phyloP scores from a whole-genome alignment of 2,888 invertebrate species.

The Aproaerema taeniolella region DNA sequence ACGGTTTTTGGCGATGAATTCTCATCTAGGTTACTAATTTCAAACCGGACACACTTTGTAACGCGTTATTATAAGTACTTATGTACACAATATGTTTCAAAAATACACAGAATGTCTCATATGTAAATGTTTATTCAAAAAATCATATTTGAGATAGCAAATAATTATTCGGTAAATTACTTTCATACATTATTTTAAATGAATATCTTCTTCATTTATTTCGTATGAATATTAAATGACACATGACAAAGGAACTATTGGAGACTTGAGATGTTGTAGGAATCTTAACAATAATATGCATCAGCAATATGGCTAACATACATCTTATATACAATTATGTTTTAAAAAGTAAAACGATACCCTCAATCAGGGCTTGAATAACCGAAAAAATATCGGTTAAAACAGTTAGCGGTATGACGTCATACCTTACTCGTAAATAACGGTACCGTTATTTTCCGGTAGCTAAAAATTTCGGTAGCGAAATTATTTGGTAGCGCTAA shows the following conservation, averaged over 20 bases:
- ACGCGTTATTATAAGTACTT: no score
- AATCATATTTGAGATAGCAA: constrained; percentile 75
- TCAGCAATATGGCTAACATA: constrained; percentile 62
- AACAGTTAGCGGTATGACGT: no score
- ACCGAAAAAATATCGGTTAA: no score
- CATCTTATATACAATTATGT: constrained; percentile 27
- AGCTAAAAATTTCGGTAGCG: no score
- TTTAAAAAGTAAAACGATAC: not conserved
- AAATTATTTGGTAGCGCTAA: no score
- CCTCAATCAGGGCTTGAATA: no score
- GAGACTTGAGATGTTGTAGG: constrained; percentile 67
- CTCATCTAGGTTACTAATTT: no score
- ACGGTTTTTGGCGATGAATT: no score
- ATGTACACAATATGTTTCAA: no score
- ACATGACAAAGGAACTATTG: constrained; percentile 77
- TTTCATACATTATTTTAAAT: constrained; percentile 61
- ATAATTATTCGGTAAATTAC: constrained; percentile 69
- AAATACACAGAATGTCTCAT: constrained; percentile 31
- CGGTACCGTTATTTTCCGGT: no score
- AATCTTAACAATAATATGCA: constrained; percentile 47
- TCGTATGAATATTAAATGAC: constrained; percentile 71
- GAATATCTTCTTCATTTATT: constrained; percentile 57
- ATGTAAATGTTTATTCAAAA: constrained; percentile 73
- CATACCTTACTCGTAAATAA: no score
- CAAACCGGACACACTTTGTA: no score